These are phyloP conservation scores for Actinostola sp. DNA, from an alignment of 92 coral and sea anemone genomes.

Conservation along the genomic window DNA sequence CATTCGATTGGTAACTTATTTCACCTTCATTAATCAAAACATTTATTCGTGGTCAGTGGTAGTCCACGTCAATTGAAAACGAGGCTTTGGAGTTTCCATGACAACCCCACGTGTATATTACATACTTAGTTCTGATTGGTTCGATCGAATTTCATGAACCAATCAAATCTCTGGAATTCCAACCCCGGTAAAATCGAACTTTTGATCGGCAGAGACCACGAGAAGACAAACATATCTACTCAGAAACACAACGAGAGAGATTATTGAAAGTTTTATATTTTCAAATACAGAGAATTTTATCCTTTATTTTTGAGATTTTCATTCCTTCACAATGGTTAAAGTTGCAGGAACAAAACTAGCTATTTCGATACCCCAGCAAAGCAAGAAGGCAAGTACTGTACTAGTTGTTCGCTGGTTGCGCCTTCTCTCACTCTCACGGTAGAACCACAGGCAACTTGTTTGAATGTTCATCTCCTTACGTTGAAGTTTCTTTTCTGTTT, in stretches of 20 bases:
- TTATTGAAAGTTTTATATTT: no score
- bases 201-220: conserved; percentile 20
- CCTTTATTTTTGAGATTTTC: background rate
- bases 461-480: no score
- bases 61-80: conserved; percentile 1
- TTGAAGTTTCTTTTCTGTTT: no score
- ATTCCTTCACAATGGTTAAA: conserved; percentile 62
- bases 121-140: conserved; percentile 73
- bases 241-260: no score
- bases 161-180: conserved; percentile 70
- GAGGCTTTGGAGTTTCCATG: conserved; percentile 67
- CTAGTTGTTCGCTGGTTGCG: background rate
- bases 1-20: background rate
- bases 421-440: background rate
- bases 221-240: conserved; percentile 7
- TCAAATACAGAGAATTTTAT: background rate
- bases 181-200: conserved; percentile 93
- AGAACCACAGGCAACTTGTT: background rate
- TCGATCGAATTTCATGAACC: conserved; percentile 36
- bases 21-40: background rate
- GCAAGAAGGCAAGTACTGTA: conserved; percentile 56
- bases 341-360: conserved; percentile 58
- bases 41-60: conserved; percentile 15
- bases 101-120: conserved; percentile 42
- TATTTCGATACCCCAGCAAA: conserved; percentile 41